phyloP scores from a whole-genome alignment of 1,140 invertebrate genomes.

The Drosophila simulans region DNA sequence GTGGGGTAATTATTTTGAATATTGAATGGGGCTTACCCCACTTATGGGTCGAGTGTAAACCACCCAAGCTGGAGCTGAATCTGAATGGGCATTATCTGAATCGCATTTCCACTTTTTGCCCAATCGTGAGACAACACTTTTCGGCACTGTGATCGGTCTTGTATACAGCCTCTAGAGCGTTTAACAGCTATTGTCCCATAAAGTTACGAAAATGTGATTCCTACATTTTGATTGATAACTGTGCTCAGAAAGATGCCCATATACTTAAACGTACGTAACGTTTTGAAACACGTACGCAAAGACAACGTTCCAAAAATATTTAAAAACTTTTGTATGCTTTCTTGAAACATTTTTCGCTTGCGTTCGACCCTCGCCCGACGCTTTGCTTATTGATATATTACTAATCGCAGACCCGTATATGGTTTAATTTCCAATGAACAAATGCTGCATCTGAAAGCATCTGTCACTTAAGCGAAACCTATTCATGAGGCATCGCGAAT shows the following conservation, averaged over 20 bases:
- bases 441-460: constrained; percentile 65
- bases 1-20: constrained; percentile 44
- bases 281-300: no score
- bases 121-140: constrained; percentile 59
- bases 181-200: no score
- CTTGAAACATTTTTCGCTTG: neutral
- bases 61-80: constrained; percentile 8
- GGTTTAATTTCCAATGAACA: constrained; percentile 50
- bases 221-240: no score
- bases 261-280: no score
- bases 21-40: constrained; percentile 22
- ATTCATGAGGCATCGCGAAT: constrained; percentile 51
- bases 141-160: neutral
- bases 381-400: constrained; percentile 23
- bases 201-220: no score
- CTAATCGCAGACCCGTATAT: constrained; percentile 26
- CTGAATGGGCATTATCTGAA: constrained; percentile 21
- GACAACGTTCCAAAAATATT: no score
- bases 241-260: no score
- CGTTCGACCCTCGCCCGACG: constrained; percentile 12
- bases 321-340: no score
- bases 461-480: constrained; percentile 61
- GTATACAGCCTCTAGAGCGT: no score
- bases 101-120: constrained; percentile 46
- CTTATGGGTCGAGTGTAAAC: neutral